These are phyloP conservation scores for Synanthedon tipuliformis DNA, from an alignment of 2,888 invertebrate species.

Conservation along the genomic window DNA sequence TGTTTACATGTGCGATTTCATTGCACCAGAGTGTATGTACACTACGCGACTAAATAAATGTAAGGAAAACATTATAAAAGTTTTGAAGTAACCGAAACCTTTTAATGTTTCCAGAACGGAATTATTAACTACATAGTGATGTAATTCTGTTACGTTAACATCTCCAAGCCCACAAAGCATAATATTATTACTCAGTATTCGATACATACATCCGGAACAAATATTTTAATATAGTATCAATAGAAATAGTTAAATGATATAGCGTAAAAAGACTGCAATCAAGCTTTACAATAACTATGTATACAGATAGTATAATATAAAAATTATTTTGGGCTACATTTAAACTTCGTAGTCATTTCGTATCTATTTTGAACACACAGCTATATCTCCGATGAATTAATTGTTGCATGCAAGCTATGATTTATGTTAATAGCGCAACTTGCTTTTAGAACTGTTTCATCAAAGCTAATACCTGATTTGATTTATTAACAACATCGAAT, in stretches of 20 bases:
- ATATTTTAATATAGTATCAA: neutral
- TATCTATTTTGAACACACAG: constrained; percentile 22
- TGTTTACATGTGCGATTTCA: no score
- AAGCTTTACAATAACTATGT: neutral
- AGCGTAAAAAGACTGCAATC: neutral
- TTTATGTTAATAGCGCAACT: constrained; percentile 23
- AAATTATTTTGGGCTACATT: constrained; percentile 14
- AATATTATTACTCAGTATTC: no score
- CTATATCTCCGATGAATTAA: constrained; percentile 27
- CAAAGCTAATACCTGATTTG: constrained; percentile 17
- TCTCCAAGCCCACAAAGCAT: no score
- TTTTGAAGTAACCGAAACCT: no score
- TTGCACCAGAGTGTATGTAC: no score
- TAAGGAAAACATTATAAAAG: no score
- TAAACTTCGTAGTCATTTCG: constrained; percentile 22
- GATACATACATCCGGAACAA: no score
- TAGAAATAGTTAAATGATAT: neutral
- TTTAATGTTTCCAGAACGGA: no score
- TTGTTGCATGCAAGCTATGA: constrained; percentile 18
- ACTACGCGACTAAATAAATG: no score
- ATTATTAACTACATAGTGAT: no score
- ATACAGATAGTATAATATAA: constrained; percentile 1
- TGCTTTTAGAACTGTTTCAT: constrained; percentile 33
- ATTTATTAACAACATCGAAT: neutral
- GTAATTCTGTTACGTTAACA: no score